Evolutionary conservation across 2,113 vertebrate genomes (phyloP).

Genomic region (Campylomormyrus numenius): DNA sequence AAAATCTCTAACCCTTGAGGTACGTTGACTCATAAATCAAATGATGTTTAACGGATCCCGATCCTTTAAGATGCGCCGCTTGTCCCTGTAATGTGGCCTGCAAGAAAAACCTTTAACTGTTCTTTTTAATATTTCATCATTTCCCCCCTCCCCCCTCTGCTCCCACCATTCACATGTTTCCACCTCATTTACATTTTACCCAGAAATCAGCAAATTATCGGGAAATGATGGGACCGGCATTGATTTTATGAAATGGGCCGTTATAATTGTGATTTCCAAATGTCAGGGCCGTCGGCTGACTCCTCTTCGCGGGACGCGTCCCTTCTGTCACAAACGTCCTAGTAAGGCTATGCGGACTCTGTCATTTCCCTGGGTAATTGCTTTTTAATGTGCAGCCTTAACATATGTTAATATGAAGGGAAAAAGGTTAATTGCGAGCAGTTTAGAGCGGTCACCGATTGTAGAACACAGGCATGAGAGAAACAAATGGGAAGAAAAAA

Average conservation of each 20-base stretch:
- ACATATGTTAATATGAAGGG: constrained; percentile 15
- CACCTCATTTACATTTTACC: constrained; percentile 1
- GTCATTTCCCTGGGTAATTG: constrained; percentile 10
- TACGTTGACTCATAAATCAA: constrained; percentile 48
- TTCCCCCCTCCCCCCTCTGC: neutral
- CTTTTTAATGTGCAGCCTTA: constrained; percentile 14
- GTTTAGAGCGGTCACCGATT: neutral
- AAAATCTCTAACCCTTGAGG: constrained; percentile 25
- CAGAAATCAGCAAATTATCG: neutral
- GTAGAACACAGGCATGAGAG: neutral
- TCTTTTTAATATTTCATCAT: constrained; percentile 14
- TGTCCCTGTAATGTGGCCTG: constrained; percentile 41
- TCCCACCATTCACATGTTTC: neutral
- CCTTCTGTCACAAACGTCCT: neutral
- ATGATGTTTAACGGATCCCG: constrained; percentile 27
- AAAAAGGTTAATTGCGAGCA: constrained; percentile 9
- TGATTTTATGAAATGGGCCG: neutral
- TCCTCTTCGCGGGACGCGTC: neutral
- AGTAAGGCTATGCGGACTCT: neutral
- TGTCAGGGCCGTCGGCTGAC: neutral
- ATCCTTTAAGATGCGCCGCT: constrained; percentile 22
- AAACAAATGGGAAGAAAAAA: neutral
- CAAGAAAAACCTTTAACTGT: constrained; percentile 27
- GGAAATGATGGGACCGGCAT: neutral
- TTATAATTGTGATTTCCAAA: constrained; percentile 8